phyloP scores from a whole-genome alignment of 2,113 vertebrate genomes.

The Pituophis catenifer region DNA sequence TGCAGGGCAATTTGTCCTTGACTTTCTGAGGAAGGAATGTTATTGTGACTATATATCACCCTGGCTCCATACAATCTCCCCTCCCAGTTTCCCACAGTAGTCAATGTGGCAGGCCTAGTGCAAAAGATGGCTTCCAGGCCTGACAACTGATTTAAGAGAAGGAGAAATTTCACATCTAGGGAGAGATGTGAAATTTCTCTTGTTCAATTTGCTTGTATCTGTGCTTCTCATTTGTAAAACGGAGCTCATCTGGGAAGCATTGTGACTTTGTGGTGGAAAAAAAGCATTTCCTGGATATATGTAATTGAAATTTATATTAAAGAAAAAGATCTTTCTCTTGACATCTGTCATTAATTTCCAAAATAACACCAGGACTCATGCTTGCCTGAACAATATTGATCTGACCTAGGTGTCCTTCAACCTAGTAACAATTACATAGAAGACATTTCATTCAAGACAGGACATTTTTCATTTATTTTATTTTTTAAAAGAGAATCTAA shows the following conservation, averaged over 20 bases:
- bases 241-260: neutral
- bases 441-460: neutral
- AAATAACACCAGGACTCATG: neutral
- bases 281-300: neutral
- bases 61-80: too few species aligned
- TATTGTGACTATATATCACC: too few species aligned
- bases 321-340: neutral
- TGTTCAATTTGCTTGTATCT: neutral
- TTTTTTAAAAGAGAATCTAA: neutral
- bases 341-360: neutral
- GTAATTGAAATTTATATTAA: neutral
- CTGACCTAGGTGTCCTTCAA: neutral
- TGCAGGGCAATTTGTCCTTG: too few species aligned
- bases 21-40: too few species aligned
- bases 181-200: neutral
- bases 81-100: too few species aligned
- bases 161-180: neutral
- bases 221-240: neutral
- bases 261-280: neutral
- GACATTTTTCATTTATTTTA: neutral
- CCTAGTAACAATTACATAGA: neutral
- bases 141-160: neutral
- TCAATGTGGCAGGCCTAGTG: too few species aligned
- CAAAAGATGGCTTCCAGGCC: too few species aligned
- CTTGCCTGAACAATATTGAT: neutral